phyloP scores from a whole-genome alignment of 2,888 invertebrate genomes.

The Dolichomitus sp. region DNA sequence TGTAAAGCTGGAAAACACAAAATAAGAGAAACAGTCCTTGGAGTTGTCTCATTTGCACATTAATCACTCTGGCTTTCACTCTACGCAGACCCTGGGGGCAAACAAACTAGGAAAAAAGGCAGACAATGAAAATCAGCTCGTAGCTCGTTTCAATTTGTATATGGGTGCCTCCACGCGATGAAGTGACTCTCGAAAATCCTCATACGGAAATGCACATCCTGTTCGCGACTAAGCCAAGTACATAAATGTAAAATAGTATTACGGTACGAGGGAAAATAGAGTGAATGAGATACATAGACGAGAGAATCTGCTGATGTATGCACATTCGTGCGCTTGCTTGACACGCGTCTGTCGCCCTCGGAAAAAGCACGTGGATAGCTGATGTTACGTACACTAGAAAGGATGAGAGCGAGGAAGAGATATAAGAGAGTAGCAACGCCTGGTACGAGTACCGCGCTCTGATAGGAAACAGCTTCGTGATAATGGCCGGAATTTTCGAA shows the following conservation, averaged over 20 bases:
- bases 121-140: conserved; percentile 19
- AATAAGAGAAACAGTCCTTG: not conserved
- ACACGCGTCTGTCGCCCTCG: conserved; percentile 26
- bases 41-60: conserved; percentile 52
- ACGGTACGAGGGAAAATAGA: conserved; percentile 38
- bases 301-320: conserved; percentile 6
- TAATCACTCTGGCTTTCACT: conserved; percentile 48
- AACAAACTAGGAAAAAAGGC: not conserved
- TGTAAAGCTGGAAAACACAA: conserved; percentile 11
- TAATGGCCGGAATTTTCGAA: conserved; percentile 81
- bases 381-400: conserved; percentile 18
- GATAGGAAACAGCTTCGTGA: conserved; percentile 71
- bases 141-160: not conserved
- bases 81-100: not conserved
- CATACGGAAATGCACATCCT: conserved; percentile 34
- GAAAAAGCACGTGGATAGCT: conserved; percentile 32
- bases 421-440: conserved; percentile 27
- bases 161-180: not conserved
- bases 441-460: conserved; percentile 31
- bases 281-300: conserved; percentile 7
- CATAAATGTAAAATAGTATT: conserved; percentile 46
- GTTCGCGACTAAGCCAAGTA: conserved; percentile 46
- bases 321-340: conserved; percentile 18
- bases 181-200: conserved; percentile 50
- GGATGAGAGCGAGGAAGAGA: conserved; percentile 8